These are phyloP conservation scores for Drosophila cardini DNA, from an alignment of 1,140 invertebrate genomes.

Conservation along the genomic window DNA sequence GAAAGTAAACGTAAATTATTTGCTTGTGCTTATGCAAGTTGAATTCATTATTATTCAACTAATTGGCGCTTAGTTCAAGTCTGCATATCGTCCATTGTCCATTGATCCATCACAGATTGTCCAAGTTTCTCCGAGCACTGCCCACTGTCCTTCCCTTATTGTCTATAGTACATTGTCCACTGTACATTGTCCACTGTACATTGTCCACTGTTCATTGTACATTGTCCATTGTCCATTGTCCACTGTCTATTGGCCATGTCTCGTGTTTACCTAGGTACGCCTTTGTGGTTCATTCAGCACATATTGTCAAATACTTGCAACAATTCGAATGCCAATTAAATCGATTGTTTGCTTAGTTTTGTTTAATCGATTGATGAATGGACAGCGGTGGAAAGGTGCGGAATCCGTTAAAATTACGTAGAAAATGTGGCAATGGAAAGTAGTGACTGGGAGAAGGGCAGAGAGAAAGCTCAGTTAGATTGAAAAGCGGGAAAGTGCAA, in stretches of 20 bases:
- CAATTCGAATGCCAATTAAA: constrained; percentile 44
- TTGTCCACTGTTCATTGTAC: not conserved
- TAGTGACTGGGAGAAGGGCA: not conserved
- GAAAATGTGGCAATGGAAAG: no score
- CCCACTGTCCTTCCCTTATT: not conserved
- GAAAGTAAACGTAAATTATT: not conserved
- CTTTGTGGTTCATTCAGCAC: constrained; percentile 20
- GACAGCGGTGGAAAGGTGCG: not conserved
- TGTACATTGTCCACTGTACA: not conserved
- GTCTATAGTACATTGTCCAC: not conserved
- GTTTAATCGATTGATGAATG: constrained; percentile 9
- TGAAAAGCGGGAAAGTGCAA: no score
- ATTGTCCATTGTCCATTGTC: not conserved
- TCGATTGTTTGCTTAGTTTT: constrained; percentile 14
- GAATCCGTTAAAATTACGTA: no score
- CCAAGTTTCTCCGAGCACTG: not conserved
- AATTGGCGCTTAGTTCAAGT: constrained; percentile 10
- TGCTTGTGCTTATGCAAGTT: not conserved
- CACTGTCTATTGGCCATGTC: constrained; percentile 5
- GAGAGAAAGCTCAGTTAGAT: no score
- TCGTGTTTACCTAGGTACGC: constrained; percentile 4
- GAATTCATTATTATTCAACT: constrained; percentile 7
- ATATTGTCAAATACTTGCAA: constrained; percentile 9
- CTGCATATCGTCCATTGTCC: no score
- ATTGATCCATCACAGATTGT: no score